Base-by-base conservation (phyloP, 2,888 invertebrate genomes). In the Rhogogaster chlorosoma region DNA sequence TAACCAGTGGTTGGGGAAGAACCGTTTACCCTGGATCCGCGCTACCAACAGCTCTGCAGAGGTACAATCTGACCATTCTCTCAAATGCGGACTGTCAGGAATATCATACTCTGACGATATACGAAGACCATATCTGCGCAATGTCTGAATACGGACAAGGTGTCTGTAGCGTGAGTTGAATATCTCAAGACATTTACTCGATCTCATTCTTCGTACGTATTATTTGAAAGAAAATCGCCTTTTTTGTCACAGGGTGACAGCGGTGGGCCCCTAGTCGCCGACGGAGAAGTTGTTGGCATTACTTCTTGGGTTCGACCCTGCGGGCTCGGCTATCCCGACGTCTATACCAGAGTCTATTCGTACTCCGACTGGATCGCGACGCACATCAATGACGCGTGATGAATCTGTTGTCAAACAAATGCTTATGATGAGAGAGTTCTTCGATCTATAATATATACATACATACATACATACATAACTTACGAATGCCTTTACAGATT, bases 251-350 rank as follows among this genome's bases (percentile, higher is more conserved):
- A 89, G 89, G 89, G 89, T 83, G 89, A 89, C 85, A 88, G 87
- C 36, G 89, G 89, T 77, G 87, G 89, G 32, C 88, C 89, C 26
- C 87, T 91, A 0, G 84, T 89, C 5, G 84, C 45, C 9, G 15
- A 84, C 0, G 85, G 45, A 1, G 22, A 12, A 15, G 88, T 89
- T 64, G 71, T 90, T 53, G 91, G 91, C 78, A 83, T 91, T 18
- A 89, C 90, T n/a, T 91, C 91, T 45, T 91, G 86, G 85, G 90
- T 88, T 9, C 53, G n/a, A 53, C 88, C 88, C 1, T 91, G 91
- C 78, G 91, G 87, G 0, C 2, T 75, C 38, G 91, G 91, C 18
- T 67, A 61, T 15, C 90, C 91, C 6, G 89, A 90, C 45, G 89
- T 90, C 26, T 91, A 86, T 85, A 89, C 90, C 0, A 88, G 89